Conservation (phyloP, 2,113 vertebrate genomes). For the Raphicerus campestris region DNA sequence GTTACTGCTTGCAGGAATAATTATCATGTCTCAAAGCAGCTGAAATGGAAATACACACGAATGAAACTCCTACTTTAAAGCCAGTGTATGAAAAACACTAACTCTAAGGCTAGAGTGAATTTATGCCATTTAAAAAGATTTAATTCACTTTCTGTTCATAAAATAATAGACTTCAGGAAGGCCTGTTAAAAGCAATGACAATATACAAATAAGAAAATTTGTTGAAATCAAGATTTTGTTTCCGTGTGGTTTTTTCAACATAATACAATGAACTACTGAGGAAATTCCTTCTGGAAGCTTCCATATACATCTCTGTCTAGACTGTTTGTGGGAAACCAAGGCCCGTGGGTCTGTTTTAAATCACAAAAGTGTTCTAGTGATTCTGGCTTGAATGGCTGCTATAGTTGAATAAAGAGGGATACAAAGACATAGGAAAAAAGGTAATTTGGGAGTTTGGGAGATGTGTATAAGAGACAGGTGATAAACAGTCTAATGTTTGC, state of each 20-base stretch:
- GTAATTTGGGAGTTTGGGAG: neutral
- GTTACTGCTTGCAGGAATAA: neutral
- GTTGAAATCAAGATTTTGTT: neutral
- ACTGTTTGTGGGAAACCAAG: neutral
- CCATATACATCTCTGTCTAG: neutral
- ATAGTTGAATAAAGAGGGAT: neutral
- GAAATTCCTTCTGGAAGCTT: neutral
- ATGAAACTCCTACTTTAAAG: neutral
- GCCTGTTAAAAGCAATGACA: conserved; percentile 10
- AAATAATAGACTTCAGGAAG: conserved; percentile 29
- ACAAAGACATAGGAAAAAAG: neutral
- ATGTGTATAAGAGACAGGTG: no score
- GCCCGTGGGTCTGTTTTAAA: neutral
- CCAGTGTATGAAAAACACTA: neutral
- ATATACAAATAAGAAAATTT: neutral
- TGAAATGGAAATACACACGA: neutral
- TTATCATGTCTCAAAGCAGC: neutral
- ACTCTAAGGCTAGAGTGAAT: neutral
- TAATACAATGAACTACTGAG: neutral
- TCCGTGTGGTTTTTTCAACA: neutral
- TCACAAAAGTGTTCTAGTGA: neutral
- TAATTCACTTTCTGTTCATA: conserved; percentile 37
- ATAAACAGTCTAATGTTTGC: neutral
- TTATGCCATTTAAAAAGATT: conserved; percentile 29
- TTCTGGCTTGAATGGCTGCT: neutral